A percentile compares a stretch with the other conserved stretches of the same genome.
Evolutionary conservation across 2,113 vertebrate genomes (phyloP).

Genomic region (Corythoichthys intestinalis): DNA sequence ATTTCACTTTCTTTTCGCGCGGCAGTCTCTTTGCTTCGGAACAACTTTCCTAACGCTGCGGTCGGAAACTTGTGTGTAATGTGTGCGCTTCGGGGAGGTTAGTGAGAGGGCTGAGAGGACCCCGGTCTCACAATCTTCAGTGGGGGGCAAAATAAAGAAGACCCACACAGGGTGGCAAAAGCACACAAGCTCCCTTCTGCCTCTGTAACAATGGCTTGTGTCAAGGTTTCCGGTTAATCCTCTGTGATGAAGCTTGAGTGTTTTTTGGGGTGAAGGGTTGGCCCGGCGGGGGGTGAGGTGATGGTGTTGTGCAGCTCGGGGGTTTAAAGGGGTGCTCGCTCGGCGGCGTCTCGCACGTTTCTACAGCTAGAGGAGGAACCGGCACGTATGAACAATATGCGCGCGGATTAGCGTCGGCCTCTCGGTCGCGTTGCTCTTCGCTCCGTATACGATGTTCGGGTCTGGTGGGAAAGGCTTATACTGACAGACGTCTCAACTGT

Average conservation of each 20-base stretch:
- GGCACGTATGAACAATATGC: slow-evolving; percentile 62
- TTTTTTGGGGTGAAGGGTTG: slow-evolving; percentile 48
- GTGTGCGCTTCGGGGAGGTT: slow-evolving; percentile 31
- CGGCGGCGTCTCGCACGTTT: slow-evolving; percentile 3
- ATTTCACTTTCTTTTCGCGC: slow-evolving; percentile 27
- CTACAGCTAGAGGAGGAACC: slow-evolving; percentile 41
- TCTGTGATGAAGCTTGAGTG: slow-evolving; percentile 66
- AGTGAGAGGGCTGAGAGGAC: slow-evolving; percentile 28
- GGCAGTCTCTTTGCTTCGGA: slow-evolving; percentile 22
- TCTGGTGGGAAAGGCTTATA: slow-evolving; percentile 84
- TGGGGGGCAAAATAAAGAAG: slow-evolving; percentile 43
- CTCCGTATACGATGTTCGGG: slow-evolving; percentile 82
- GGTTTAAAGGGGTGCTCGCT: slow-evolving; percentile 3
- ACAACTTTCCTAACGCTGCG: slow-evolving; percentile 21
- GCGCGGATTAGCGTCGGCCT: slow-evolving; percentile 75
- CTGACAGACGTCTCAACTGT: slow-evolving; percentile 87
- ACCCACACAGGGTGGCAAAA: slow-evolving; percentile 56
- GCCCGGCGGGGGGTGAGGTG: slow-evolving; percentile 35
- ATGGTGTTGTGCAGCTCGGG: slow-evolving; percentile 31
- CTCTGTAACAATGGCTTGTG: slow-evolving; percentile 59
- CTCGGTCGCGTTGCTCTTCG: slow-evolving; percentile 83
- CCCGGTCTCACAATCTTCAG: slow-evolving; percentile 36
- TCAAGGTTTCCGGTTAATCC: slow-evolving; percentile 73
- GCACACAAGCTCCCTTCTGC: slow-evolving; percentile 64
- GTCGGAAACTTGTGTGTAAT: slow-evolving; percentile 26